phyloP scores from a whole-genome alignment of 2,797 vertebrate genomes.

The Nannoperca australis region DNA sequence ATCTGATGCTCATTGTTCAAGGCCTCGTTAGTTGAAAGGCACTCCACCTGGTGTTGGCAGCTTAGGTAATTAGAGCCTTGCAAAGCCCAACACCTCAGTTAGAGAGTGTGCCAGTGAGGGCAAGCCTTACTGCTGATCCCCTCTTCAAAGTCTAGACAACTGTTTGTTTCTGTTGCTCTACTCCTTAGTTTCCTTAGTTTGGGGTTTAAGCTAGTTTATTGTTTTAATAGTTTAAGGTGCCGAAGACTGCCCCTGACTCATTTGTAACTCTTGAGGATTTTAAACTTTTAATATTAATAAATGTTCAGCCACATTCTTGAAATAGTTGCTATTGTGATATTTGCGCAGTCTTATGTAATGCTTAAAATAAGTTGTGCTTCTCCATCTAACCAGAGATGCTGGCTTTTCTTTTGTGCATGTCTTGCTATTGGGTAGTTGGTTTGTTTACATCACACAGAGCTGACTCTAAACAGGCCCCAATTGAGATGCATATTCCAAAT shows the following conservation, averaged over 20 bases:
- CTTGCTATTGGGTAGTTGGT: too few relatives aligned
- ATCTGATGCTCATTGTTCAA: slow-evolving; percentile 24
- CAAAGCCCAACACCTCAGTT: slow-evolving; percentile 19
- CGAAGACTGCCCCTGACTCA: background rate
- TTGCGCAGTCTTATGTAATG: too few relatives aligned
- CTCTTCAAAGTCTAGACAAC: slow-evolving; percentile 23
- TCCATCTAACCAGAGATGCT: too few relatives aligned
- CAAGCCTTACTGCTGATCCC: slow-evolving; percentile 5
- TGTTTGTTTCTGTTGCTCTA: background rate
- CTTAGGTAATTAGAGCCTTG: slow-evolving; percentile 45
- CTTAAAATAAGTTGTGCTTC: too few relatives aligned
- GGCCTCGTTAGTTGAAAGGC: slow-evolving; percentile 35
- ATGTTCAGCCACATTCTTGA: too few relatives aligned
- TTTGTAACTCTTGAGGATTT: too few relatives aligned
- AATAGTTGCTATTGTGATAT: too few relatives aligned
- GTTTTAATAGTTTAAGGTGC: background rate
- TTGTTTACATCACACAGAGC: too few relatives aligned
- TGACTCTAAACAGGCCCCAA: too few relatives aligned
- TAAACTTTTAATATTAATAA: too few relatives aligned
- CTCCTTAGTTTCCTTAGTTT: background rate
- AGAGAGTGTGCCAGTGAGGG: slow-evolving; percentile 19
- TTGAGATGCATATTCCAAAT: too few relatives aligned
- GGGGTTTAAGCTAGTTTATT: background rate
- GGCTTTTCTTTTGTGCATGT: too few relatives aligned
- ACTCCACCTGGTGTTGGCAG: slow-evolving; percentile 39